Base-by-base conservation (phyloP, 2,888 invertebrate genomes). In the Caenorhabditis virilis region DNA sequence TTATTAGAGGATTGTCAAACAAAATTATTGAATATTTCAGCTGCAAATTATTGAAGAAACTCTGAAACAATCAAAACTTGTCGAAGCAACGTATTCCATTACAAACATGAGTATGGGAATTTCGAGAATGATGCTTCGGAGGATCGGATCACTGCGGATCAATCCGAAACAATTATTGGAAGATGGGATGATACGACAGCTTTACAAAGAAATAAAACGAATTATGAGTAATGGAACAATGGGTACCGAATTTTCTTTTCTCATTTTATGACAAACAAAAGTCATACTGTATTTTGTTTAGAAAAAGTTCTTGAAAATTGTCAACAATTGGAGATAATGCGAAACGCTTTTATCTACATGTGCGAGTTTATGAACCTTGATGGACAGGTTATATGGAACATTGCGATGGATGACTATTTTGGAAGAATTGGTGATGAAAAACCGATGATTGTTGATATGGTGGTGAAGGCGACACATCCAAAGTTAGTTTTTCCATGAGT, bases 281-380 rank as follows among this genome's bases (percentile, higher is more conserved):
- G n/a, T 1, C 16, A 16, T 27, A 16, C 2, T 23, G n/a, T n/a
- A n/a, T n/a, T n/a, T 18, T 38, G 7, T 26, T n/a, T 26, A 39
- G 50, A 26, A 3, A 18, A 38, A 20, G 15, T 41, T 11, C 3
- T 57, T n/a, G 51, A 53, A 16, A 49, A 49, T 13, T 57, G 52
- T 20, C 26, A 45, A n/a, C 39, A 41, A 16, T 13, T 65, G n/a
- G 43, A 60, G 20, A 56, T 39, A 11, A 38, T 65, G 53, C 48
- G 56, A 5, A 5, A 35, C 7, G 43, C 66, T 13, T 74, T 79
- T 50, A 52, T 79, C 23, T 79, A 79, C 50, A 60, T 79, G n/a
- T 79, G 76, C 53, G 79, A 79, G 41, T 76, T 79, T 55, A 64
- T 79, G 35, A 78, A 76, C 39, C 49, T 79, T 15, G 66, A 76